These are phyloP conservation scores for Gymnodraco acuticeps DNA, from an alignment of 2,797 vertebrate genomes.

Conservation along the genomic window DNA sequence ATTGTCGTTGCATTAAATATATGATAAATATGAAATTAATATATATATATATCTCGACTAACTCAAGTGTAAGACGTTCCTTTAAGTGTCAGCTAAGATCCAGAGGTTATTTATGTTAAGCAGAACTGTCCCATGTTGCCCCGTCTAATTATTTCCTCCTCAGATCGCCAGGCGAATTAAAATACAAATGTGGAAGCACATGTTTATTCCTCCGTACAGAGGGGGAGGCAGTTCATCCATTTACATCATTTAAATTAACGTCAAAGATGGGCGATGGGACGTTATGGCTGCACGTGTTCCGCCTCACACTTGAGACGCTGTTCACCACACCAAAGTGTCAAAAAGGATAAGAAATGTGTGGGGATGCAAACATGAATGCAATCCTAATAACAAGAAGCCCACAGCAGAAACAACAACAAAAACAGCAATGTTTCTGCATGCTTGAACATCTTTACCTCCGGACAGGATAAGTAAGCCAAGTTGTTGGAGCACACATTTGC, in stretches of 20 bases:
- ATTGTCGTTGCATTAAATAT: background rate
- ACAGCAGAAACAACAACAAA: constrained; percentile 20
- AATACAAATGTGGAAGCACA: constrained; percentile 51
- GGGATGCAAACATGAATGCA: constrained; percentile 53
- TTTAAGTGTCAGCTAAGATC: constrained; percentile 39
- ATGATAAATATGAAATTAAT: no score
- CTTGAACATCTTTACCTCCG: constrained; percentile 70
- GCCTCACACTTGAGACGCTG: constrained; percentile 65
- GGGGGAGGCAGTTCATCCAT: constrained; percentile 63
- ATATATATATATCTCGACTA: constrained; percentile 14
- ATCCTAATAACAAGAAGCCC: constrained; percentile 64
- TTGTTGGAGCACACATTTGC: constrained; percentile 32
- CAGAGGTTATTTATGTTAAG: constrained; percentile 31
- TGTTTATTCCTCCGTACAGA: constrained; percentile 68
- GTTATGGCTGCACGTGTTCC: constrained; percentile 73
- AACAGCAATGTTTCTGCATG: constrained; percentile 56
- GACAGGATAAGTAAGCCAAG: constrained; percentile 80
- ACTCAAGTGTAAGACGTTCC: constrained; percentile 37
- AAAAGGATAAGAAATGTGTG: constrained; percentile 71
- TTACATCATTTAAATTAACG: constrained; percentile 71
- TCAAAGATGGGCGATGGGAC: constrained; percentile 67
- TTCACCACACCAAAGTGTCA: constrained; percentile 67
- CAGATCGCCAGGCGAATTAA: constrained; percentile 47
- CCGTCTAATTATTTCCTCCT: constrained; percentile 63
- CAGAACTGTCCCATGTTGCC: constrained; percentile 36